Evolutionary conservation across 2,888 invertebrate species (phyloP), one percentile per base, ranked within the genome.

Genomic region (Melanotus villosus): DNA sequence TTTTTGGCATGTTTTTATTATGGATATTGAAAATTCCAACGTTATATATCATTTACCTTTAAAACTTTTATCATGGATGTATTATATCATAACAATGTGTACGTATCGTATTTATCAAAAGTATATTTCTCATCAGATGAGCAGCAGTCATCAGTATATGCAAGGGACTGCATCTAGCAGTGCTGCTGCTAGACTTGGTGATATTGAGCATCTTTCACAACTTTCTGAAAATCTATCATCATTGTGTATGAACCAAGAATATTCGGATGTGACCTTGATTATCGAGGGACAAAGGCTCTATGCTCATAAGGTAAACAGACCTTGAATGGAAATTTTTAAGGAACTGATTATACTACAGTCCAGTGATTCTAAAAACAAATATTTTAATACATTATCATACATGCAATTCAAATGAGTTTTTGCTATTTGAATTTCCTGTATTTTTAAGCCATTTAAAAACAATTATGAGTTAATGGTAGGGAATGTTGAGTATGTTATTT

Each of bases 221-320:
- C 88, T 98, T 73, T 96, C 93, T 0, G 94, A 95, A 77, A 92
- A 97, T 83, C 91, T 98, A 80, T 93, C 94, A 1, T 90, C 92
- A 5, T 87, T 98, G 52, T 96, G 93, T 82, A 88, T 95, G 76
- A 95, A 92, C 65, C 92, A 93, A 56, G 95, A 96, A 81, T 98
- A 96, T 85, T 93, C 95, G 6, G 99, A 99, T 87, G 92, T 99
- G 62, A 92, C 92, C 0, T 88, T 98, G 63, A 86, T 96, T 34
- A 95, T 99, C 54, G 96, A 96, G 81, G 93, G 92, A 72, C 86
- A 89, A 71, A 84, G 85, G 76, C 89, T 93, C 70, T 88, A 88
- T 77, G 92, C 90, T 10, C 94, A 95, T 79, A 91, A 91, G 83
- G 90, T 85, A 78, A 70, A 63, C 7, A 26, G 26, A 5, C 3